Evolutionary conservation across 2,888 invertebrate species (phyloP).

Genomic region (Falcaria lacertinaria): DNA sequence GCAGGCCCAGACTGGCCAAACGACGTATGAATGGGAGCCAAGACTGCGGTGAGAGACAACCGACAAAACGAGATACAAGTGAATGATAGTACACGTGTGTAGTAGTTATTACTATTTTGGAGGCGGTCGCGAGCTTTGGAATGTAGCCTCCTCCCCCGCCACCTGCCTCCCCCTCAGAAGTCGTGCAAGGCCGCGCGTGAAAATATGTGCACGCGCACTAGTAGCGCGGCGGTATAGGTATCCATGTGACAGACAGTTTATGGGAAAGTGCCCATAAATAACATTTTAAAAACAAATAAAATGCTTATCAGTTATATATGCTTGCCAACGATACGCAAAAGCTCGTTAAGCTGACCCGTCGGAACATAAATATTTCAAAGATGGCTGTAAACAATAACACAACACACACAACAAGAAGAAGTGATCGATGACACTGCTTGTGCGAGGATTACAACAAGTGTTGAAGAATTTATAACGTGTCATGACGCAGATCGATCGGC

Average conservation of each 20-base stretch:
- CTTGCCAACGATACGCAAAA: background rate
- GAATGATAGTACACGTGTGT: constrained; percentile 25
- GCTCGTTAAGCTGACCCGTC: background rate
- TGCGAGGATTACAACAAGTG: background rate
- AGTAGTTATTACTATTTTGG: constrained; percentile 29
- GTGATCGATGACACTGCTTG: background rate
- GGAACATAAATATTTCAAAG: background rate
- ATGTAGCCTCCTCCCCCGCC: constrained; percentile 24
- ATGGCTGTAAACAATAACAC: background rate
- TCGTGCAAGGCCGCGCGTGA: constrained; percentile 43
- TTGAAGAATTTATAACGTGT: constrained; percentile 2
- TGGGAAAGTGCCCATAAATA: too few relatives aligned
- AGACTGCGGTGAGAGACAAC: constrained; percentile 20
- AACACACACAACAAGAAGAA: too few relatives aligned
- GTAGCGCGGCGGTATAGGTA: background rate
- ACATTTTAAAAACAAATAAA: background rate
- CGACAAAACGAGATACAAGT: constrained; percentile 26
- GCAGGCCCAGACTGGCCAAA: constrained; percentile 14
- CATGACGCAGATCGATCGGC: background rate
- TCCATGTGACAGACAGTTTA: background rate
- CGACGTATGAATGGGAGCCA: constrained; percentile 46
- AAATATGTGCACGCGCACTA: constrained; percentile 33
- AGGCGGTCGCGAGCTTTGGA: constrained; percentile 25
- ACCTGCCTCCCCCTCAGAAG: constrained; percentile 11
- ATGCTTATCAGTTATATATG: too few relatives aligned